A percentile compares a stretch with the other conserved stretches of the same genome.
Evolutionary conservation across 23 tunicate genomes (phyloP).

Genomic region (Clavelina lepadiformis): DNA sequence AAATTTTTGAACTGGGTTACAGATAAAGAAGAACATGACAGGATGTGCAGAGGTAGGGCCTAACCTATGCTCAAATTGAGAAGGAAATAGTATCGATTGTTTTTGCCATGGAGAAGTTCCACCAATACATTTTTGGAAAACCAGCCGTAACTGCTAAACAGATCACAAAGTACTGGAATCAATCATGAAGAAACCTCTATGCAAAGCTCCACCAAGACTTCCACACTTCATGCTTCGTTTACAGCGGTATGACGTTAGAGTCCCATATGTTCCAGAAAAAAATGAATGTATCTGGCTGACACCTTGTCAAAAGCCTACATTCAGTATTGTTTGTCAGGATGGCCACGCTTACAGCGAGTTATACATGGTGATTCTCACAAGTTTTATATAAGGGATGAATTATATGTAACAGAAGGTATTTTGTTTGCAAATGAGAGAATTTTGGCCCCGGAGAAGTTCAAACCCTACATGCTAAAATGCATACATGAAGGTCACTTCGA

Average conservation of each 20-base stretch:
- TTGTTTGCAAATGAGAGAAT: conserved; percentile 28
- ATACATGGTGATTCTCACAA: conserved; percentile 13
- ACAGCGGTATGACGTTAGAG: conserved; percentile 29
- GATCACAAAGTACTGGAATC: conserved; percentile 50
- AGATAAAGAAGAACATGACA: no score
- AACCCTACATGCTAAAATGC: conserved; percentile 19
- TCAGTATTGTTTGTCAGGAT: conserved; percentile 15
- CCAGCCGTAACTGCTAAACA: conserved; percentile 5
- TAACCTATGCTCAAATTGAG: conserved; percentile 38
- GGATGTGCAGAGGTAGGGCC: no score
- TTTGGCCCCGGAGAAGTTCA: background rate
- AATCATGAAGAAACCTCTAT: conserved; percentile 21
- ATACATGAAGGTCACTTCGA: no score
- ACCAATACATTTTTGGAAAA: conserved; percentile 19
- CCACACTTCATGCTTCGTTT: conserved; percentile 39
- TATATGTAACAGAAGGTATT: conserved; percentile 27
- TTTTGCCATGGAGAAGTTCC: conserved; percentile 20
- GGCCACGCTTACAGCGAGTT: conserved; percentile 21
- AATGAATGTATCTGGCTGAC: conserved; percentile 39
- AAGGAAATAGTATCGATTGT: conserved; percentile 25
- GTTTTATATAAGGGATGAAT: conserved; percentile 26
- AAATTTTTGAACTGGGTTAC: no score
- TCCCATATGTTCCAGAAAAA: conserved; percentile 22
- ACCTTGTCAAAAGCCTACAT: conserved; percentile 35
- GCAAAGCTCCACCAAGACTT: conserved; percentile 38